A percentile compares a stretch with the other conserved stretches of the same genome.
phyloP scores from a whole-genome alignment of 23 tunicate genomes.

The Halocynthia aurantium region DNA sequence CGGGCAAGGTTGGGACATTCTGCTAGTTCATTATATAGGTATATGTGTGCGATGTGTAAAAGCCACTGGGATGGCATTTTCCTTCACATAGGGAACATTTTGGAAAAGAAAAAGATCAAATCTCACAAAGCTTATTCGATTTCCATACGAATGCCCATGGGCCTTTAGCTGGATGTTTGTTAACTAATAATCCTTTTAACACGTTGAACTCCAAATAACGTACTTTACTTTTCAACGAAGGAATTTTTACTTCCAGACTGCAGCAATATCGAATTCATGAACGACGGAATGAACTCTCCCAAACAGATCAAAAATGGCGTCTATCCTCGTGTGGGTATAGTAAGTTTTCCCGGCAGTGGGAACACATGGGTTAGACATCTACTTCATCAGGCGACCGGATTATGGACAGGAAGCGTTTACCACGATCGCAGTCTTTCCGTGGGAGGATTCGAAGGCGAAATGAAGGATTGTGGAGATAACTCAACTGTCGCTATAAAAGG shows the following conservation, averaged over 20 bases:
- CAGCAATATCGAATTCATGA: conserved; percentile 7
- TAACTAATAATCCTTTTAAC: too few relatives aligned
- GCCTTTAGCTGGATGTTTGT: too few relatives aligned
- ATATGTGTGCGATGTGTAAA: too few relatives aligned
- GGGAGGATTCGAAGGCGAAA: conserved; percentile 49
- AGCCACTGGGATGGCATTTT: too few relatives aligned
- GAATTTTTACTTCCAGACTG: not conserved
- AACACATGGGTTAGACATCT: conserved; percentile 60
- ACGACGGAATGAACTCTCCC: conserved; percentile 9
- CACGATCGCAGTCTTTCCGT: conserved; percentile 24
- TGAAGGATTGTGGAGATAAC: conserved; percentile 10
- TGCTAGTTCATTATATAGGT: too few relatives aligned
- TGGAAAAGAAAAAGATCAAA: too few relatives aligned
- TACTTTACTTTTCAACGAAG: too few relatives aligned
- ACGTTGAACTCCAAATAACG: too few relatives aligned
- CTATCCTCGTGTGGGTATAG: conserved; percentile 23
- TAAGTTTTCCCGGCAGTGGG: conserved; percentile 62
- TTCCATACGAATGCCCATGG: too few relatives aligned
- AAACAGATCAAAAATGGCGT: not conserved
- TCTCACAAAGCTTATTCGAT: too few relatives aligned
- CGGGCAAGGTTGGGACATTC: too few relatives aligned
- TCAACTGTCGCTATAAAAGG: conserved; percentile 17
- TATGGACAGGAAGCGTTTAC: conserved; percentile 67
- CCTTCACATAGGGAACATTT: too few relatives aligned
- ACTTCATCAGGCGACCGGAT: conserved; percentile 43